phyloP scores from a whole-genome alignment of 2,888 invertebrate species.

The Balanococcus diminutus region DNA sequence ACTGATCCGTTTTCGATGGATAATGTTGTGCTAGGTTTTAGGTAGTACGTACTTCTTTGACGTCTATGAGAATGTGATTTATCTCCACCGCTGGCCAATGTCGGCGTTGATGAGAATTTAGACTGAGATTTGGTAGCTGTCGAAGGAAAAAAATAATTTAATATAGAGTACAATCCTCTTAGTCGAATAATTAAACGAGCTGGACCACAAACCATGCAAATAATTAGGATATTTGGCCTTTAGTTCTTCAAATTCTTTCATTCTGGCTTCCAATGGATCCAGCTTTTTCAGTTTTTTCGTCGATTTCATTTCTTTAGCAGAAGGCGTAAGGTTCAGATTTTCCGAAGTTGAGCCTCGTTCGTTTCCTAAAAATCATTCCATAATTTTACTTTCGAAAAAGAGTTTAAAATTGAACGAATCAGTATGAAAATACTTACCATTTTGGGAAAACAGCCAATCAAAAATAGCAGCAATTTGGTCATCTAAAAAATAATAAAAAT shows the following conservation, averaged over 20 bases:
- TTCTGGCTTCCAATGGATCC: not conserved
- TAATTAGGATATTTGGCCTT: constrained; percentile 43
- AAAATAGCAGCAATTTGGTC: constrained; percentile 49
- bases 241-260: constrained; percentile 35
- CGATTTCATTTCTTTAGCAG: not conserved
- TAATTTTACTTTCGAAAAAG: not conserved
- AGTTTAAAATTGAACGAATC: not conserved
- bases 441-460: constrained; percentile 42
- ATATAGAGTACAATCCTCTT: not conserved
- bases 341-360: not conserved
- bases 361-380: not conserved
- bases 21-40: no score
- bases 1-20: no score
- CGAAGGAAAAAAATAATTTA: not conserved
- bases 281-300: constrained; percentile 2
- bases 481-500: not conserved
- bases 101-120: constrained; percentile 40
- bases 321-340: not conserved
- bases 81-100: constrained; percentile 20
- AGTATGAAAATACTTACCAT: not conserved
- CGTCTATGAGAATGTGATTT: not conserved
- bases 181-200: not conserved
- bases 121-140: constrained; percentile 46
- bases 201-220: not conserved
- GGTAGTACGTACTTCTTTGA: constrained; percentile 51